A percentile compares a stretch with the other conserved stretches of the same genome.
Conservation (phyloP, 2,113 vertebrate genomes). For the Rattus rattus region DNA sequence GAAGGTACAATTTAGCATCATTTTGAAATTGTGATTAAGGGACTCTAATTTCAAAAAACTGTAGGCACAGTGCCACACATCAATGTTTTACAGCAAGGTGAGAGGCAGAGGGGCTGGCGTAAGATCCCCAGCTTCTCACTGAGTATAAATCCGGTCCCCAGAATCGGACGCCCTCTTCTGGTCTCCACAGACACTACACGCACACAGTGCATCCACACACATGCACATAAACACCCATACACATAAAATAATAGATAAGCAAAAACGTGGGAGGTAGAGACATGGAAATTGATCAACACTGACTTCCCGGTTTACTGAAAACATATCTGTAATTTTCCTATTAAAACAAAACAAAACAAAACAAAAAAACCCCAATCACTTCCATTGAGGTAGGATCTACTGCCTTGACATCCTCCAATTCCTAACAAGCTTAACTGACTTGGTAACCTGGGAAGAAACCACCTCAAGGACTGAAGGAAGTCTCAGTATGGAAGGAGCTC, state of each 20-base stretch:
- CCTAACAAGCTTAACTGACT: not conserved
- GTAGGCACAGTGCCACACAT: not conserved
- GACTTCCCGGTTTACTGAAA: slow-evolving; percentile 30
- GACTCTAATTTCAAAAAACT: not conserved
- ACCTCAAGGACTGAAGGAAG: not conserved
- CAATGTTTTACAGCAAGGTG: not conserved
- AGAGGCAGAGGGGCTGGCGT: not conserved
- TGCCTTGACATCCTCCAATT: not conserved
- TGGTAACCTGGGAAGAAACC: not conserved
- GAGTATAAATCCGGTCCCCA: not conserved
- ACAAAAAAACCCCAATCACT: not conserved
- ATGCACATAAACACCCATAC: not conserved
- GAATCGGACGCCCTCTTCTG: not conserved
- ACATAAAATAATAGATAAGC: not conserved
- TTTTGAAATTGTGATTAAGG: not conserved
- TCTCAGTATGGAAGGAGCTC: too few relatives aligned
- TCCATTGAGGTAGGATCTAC: slow-evolving; percentile 46
- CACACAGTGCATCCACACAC: not conserved
- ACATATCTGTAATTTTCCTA: slow-evolving; percentile 5
- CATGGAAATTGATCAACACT: not conserved
- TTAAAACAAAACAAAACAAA: not conserved
- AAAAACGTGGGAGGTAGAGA: not conserved
- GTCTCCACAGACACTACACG: not conserved
- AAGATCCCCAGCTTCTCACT: not conserved
- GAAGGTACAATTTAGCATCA: not conserved